phyloP scores from a whole-genome alignment of 1,140 invertebrate species.

The Babylonia areolata region DNA sequence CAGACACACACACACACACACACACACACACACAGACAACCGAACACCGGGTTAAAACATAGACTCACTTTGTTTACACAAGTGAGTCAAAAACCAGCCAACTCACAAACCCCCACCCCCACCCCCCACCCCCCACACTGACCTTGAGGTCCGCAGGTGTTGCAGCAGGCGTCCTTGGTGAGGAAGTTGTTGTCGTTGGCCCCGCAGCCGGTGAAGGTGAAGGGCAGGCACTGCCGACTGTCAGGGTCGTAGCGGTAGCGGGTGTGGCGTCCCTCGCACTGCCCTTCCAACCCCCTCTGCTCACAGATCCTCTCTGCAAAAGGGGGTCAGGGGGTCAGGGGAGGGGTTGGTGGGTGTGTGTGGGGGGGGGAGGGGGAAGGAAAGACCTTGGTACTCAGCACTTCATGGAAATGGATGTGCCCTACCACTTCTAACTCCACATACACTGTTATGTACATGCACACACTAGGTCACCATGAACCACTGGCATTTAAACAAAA shows the following conservation, averaged over 20 bases:
- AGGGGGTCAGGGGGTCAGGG: not conserved
- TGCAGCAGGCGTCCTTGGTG: conserved; percentile 30
- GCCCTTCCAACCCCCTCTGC: conserved; percentile 59
- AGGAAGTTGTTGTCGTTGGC: conserved; percentile 45
- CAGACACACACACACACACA: no score
- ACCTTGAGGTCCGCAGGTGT: conserved; percentile 17
- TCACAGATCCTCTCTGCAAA: conserved; percentile 31
- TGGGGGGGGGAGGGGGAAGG: not conserved
- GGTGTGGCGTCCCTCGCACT: conserved; percentile 58
- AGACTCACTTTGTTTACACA: no score
- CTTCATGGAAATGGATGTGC: no score
- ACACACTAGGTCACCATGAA: no score
- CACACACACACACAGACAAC: no score
- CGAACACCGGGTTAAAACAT: no score
- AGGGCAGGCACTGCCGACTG: conserved; percentile 75
- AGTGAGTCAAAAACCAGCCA: no score
- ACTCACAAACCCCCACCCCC: not conserved
- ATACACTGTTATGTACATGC: no score
- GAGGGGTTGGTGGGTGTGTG: not conserved
- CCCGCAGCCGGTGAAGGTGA: conserved; percentile 69
- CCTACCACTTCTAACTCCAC: no score
- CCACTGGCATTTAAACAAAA: no score
- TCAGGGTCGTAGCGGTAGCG: conserved; percentile 76
- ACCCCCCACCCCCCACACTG: no score
- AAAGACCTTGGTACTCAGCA: no score